A percentile compares a stretch with the other conserved stretches of the same genome.
These are phyloP conservation scores for Rhinichthys osculus DNA, from an alignment of 2,797 vertebrate species.

Conservation along the genomic window DNA sequence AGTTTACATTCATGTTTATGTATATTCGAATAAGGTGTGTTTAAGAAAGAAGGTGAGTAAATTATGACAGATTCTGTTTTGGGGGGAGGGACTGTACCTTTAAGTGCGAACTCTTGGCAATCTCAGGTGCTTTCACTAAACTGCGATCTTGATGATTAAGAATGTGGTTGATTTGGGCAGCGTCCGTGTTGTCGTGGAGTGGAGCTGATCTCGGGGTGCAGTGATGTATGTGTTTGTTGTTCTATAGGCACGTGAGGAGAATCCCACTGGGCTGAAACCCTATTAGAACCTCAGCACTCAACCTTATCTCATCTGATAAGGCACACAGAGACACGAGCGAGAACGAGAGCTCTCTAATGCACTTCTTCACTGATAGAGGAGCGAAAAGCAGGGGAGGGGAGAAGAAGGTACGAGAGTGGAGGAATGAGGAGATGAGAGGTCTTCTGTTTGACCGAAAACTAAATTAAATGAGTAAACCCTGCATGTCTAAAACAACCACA, in stretches of 20 bases:
- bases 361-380: slow-evolving; percentile 49
- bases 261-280: slow-evolving; percentile 57
- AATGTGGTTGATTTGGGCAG: slow-evolving; percentile 42
- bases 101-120: background rate
- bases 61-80: background rate
- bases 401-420: slow-evolving; percentile 1
- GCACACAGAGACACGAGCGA: slow-evolving; percentile 56
- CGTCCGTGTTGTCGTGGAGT: slow-evolving; percentile 33
- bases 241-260: slow-evolving; percentile 61
- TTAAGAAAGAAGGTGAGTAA: background rate
- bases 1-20: background rate
- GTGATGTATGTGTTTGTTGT: slow-evolving; percentile 66
- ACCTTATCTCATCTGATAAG: slow-evolving; percentile 67
- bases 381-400: slow-evolving; percentile 9
- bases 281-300: slow-evolving; percentile 62
- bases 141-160: slow-evolving; percentile 28
- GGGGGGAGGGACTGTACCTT: background rate
- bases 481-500: slow-evolving; percentile 24
- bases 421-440: slow-evolving; percentile 34
- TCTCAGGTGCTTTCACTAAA: background rate
- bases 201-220: slow-evolving; percentile 25
- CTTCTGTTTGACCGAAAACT: background rate
- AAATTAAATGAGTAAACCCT: slow-evolving; percentile 35
- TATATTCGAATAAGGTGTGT: background rate
- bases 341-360: slow-evolving; percentile 59